A percentile compares a stretch with the other conserved stretches of the same genome.
phyloP scores from a whole-genome alignment of 2,888 invertebrate species.

The Pseudococcus longispinus region DNA sequence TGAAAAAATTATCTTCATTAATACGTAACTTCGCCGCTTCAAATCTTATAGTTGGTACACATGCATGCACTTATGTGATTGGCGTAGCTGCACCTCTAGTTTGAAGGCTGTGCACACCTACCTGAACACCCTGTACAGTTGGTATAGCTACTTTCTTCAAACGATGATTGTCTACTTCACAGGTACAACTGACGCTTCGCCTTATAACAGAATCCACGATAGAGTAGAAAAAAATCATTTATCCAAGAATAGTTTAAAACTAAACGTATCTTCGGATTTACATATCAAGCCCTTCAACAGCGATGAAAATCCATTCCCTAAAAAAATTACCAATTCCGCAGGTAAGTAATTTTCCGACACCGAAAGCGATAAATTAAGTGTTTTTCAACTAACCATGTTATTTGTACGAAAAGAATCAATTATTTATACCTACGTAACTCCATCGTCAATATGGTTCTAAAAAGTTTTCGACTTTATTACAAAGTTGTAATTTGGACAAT shows the following conservation, averaged over 20 bases:
- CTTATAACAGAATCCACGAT: neutral
- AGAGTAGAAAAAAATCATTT: conserved; percentile 2
- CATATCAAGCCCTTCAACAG: neutral
- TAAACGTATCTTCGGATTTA: conserved; percentile 10
- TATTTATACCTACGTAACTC: neutral
- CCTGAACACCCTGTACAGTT: too few species aligned
- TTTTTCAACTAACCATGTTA: neutral
- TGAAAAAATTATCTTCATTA: too few species aligned
- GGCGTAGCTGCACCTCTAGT: too few species aligned
- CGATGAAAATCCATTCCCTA: neutral
- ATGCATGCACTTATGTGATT: too few species aligned
- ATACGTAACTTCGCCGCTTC: too few species aligned
- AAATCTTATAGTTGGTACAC: too few species aligned
- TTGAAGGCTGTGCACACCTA: too few species aligned
- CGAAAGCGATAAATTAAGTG: neutral
- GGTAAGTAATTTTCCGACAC: conserved; percentile 30
- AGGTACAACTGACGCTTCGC: neutral
- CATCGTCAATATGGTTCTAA: neutral
- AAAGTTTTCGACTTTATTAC: neutral
- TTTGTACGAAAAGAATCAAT: neutral
- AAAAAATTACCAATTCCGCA: conserved; percentile 31
- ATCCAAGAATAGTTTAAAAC: neutral
- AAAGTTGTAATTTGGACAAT: neutral
- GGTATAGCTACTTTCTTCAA: too few species aligned
- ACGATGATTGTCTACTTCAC: neutral